Percentiles rank a stretch among this genome's conserved stretches.
Conservation (phyloP, 2,797 vertebrate genomes). For the Eupleurogrammus muticus region DNA sequence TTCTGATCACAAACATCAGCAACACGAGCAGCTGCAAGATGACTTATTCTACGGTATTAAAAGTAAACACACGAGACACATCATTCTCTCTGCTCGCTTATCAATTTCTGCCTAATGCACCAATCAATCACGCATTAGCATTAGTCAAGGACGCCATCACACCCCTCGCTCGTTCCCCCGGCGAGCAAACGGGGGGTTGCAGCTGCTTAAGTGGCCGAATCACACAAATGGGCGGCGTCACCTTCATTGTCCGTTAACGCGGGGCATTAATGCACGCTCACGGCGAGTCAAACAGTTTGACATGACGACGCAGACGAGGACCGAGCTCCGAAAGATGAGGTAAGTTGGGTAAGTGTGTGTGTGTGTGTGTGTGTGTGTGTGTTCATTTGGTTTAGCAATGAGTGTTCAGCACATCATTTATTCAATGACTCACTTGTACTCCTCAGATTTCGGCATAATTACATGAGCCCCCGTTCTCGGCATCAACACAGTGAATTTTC, state of each 20-base stretch:
- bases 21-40: neutral
- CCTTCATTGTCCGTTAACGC: conserved; percentile 33
- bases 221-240: conserved; percentile 34
- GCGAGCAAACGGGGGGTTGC: conserved; percentile 40
- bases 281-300: conserved; percentile 46
- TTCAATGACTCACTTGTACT: conserved; percentile 68
- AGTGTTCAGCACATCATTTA: conserved; percentile 55
- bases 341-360: conserved; percentile 31
- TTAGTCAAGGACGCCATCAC: conserved; percentile 49
- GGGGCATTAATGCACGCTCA: conserved; percentile 53
- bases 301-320: conserved; percentile 39
- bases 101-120: conserved; percentile 59
- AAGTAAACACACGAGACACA: conserved; percentile 4
- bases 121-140: conserved; percentile 63
- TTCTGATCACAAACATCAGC: conserved; percentile 24
- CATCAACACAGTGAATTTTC: conserved; percentile 36
- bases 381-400: conserved; percentile 54
- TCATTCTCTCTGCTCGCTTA: conserved; percentile 39
- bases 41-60: conserved; percentile 2
- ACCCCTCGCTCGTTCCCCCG: conserved; percentile 1
- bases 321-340: conserved; percentile 48
- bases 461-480: conserved; percentile 36
- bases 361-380: conserved; percentile 44
- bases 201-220: conserved; percentile 57
- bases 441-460: conserved; percentile 46